phyloP scores from a whole-genome alignment of 1,140 invertebrate species.

The Aphidius ervi region DNA sequence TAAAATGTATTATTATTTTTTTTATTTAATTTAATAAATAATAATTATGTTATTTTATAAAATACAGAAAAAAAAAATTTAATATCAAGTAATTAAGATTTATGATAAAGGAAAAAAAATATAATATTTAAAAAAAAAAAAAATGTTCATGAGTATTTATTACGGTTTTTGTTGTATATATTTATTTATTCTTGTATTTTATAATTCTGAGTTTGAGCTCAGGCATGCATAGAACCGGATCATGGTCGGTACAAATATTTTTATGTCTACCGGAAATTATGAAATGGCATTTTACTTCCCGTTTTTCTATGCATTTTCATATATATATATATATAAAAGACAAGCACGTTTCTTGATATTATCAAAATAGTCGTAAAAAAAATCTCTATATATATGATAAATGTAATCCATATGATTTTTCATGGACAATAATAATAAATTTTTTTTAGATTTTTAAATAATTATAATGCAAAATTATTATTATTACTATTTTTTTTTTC shows the following conservation, averaged over 20 bases:
- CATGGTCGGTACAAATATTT: slow-evolving; percentile 13
- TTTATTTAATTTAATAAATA: background rate
- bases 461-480: too few species aligned
- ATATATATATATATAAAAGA: too few species aligned
- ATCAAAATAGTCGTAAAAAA: background rate
- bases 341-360: slow-evolving; percentile 10
- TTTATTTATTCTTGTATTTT: too few species aligned
- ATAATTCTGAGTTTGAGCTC: background rate
- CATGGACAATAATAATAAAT: too few species aligned
- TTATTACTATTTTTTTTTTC: too few species aligned
- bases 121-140: slow-evolving; percentile 5
- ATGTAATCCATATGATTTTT: too few species aligned
- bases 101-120: background rate
- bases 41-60: background rate
- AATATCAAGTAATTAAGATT: slow-evolving; percentile 1
- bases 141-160: slow-evolving; percentile 2
- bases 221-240: slow-evolving; percentile 12
- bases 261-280: slow-evolving; percentile 34
- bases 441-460: too few species aligned
- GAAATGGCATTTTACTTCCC: slow-evolving; percentile 39
- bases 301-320: slow-evolving; percentile 24
- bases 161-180: background rate
- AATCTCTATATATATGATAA: too few species aligned
- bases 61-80: slow-evolving; percentile 11
- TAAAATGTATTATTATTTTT: background rate